Conservation (phyloP, 2,888 invertebrate genomes). For the Drosophila nr. perissopoda region DNA sequence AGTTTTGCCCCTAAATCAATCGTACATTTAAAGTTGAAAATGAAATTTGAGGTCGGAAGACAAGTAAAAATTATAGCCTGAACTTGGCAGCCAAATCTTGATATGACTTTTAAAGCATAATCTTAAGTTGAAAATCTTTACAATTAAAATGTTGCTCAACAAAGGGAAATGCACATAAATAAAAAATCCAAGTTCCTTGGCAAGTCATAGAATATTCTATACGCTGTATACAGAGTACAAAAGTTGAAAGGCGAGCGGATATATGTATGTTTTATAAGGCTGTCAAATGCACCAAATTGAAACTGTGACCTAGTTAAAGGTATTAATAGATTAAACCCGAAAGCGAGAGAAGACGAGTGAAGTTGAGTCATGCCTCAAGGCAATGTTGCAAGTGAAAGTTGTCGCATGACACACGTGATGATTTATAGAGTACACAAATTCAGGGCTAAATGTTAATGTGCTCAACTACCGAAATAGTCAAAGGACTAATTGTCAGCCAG, state of each 20-base stretch:
- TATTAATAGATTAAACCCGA: slow-evolving; percentile 39
- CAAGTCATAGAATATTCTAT: slow-evolving; percentile 16
- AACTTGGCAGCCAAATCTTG: neutral
- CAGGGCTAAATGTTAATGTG: slow-evolving; percentile 6
- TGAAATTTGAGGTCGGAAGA: too few relatives aligned
- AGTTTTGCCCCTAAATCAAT: too few relatives aligned
- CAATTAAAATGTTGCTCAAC: neutral
- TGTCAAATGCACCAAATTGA: slow-evolving; percentile 45
- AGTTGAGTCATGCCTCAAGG: slow-evolving; percentile 4
- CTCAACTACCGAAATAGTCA: neutral
- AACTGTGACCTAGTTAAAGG: slow-evolving; percentile 45
- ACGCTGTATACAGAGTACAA: neutral
- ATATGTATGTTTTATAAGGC: slow-evolving; percentile 38
- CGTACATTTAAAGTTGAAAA: too few relatives aligned
- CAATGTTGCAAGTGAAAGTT: slow-evolving; percentile 13
- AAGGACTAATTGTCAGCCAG: neutral
- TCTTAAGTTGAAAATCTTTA: neutral
- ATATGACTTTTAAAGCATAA: neutral
- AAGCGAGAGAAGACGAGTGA: neutral
- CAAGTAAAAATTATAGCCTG: too few relatives aligned
- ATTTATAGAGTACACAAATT: slow-evolving; percentile 3
- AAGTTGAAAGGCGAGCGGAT: slow-evolving; percentile 12
- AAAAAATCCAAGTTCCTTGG: neutral
- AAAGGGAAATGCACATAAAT: slow-evolving; percentile 6
- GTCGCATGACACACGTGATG: slow-evolving; percentile 5